phyloP scores from a whole-genome alignment of 2,797 vertebrate species.

The Danio tinwini region DNA sequence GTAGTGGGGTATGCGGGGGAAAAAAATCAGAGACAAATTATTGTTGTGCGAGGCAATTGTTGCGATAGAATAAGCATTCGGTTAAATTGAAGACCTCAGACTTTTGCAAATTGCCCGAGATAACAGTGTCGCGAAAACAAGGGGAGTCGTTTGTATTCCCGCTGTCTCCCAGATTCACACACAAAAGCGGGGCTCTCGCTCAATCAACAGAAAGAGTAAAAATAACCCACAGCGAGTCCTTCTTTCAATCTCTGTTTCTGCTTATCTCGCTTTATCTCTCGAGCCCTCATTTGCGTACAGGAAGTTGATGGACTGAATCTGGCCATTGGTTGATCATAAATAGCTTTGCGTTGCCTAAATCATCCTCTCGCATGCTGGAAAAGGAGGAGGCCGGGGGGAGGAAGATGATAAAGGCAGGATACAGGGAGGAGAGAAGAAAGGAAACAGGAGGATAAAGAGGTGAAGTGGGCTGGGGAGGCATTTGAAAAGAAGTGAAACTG shows the following conservation, averaged over 20 bases:
- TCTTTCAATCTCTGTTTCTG: slow-evolving; percentile 46
- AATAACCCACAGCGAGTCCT: slow-evolving; percentile 28
- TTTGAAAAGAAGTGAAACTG: slow-evolving; percentile 13
- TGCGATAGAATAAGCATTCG: slow-evolving; percentile 51
- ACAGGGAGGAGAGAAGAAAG: slow-evolving; percentile 55
- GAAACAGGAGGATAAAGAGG: slow-evolving; percentile 45
- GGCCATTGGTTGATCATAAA: slow-evolving; percentile 43
- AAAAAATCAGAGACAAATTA: slow-evolving; percentile 45
- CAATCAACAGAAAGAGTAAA: slow-evolving; percentile 43
- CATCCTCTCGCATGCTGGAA: slow-evolving; percentile 45
- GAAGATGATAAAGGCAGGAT: slow-evolving; percentile 38
- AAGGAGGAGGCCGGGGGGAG: slow-evolving; percentile 25
- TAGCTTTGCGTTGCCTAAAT: slow-evolving; percentile 64
- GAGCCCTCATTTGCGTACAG: slow-evolving; percentile 38
- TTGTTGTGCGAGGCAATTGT: slow-evolving; percentile 52
- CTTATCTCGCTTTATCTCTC: slow-evolving; percentile 58
- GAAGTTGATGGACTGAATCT: slow-evolving; percentile 39
- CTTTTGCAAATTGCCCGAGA: slow-evolving; percentile 62
- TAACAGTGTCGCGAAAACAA: slow-evolving; percentile 63
- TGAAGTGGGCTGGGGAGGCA: slow-evolving; percentile 30
- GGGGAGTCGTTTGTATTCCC: slow-evolving; percentile 61
- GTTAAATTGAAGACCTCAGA: slow-evolving; percentile 55
- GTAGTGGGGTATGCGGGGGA: slow-evolving; percentile 1
- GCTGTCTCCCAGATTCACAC: slow-evolving; percentile 39
- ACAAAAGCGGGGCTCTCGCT: slow-evolving; percentile 45